Percentiles rank a stretch among this genome's conserved stretches.
These are phyloP conservation scores for Leuciscus idus DNA, from an alignment of 2,113 vertebrate species.

Conservation along the genomic window DNA sequence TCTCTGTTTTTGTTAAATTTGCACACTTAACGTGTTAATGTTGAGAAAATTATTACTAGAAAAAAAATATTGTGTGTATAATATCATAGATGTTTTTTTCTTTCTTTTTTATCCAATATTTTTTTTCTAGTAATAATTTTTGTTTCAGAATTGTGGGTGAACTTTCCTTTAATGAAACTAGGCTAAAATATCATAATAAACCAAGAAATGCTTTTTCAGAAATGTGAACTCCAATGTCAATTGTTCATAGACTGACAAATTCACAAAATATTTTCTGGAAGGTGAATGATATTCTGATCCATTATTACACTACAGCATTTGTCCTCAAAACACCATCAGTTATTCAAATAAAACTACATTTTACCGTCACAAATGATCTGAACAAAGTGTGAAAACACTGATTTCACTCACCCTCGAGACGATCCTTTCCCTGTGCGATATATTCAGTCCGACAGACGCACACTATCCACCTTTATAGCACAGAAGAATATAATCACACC, in stretches of 20 bases:
- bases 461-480: conserved; percentile 1
- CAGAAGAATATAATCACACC: not conserved
- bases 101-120: too few relatives aligned
- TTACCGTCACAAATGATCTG: not conserved
- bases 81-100: too few relatives aligned
- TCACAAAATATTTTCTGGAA: not conserved
- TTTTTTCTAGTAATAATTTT: too few relatives aligned
- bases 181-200: not conserved
- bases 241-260: too few relatives aligned
- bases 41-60: too few relatives aligned
- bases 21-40: too few relatives aligned
- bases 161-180: not conserved
- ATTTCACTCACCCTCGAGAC: not conserved
- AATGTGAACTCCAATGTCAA: not conserved
- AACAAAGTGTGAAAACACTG: not conserved
- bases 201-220: not conserved
- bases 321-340: not conserved
- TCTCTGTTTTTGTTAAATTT: too few relatives aligned
- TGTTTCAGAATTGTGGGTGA: not conserved
- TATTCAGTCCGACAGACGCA: not conserved
- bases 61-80: too few relatives aligned
- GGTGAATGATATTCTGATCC: not conserved
- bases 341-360: not conserved
- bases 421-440: not conserved
- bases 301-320: not conserved